phyloP scores from a whole-genome alignment of 2,113 vertebrate species.

The Notarius quadriscutis region DNA sequence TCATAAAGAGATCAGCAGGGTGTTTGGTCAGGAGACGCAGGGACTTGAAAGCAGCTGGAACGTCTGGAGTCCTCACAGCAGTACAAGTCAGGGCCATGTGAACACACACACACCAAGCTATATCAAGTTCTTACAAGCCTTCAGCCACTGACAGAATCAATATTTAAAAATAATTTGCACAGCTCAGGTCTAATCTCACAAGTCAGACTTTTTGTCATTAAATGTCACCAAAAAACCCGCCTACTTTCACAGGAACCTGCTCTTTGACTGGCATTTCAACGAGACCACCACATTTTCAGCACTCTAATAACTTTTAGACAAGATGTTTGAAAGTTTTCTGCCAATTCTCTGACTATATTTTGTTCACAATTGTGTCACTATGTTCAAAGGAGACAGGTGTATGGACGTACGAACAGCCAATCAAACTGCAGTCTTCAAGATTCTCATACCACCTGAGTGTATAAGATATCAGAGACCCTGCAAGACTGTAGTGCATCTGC shows the following conservation, averaged over 20 bases:
- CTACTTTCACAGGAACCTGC: neutral
- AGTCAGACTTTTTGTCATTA: neutral
- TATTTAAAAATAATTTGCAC: neutral
- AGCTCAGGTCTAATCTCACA: neutral
- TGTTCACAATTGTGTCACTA: neutral
- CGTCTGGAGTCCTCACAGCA: slow-evolving; percentile 25
- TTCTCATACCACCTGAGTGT: neutral
- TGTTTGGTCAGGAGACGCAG: slow-evolving; percentile 22
- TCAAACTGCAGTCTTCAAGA: neutral
- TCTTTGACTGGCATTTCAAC: neutral
- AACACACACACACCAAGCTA: neutral
- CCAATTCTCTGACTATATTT: neutral
- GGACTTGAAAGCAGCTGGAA: slow-evolving; percentile 18
- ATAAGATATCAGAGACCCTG: neutral
- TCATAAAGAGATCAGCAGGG: slow-evolving; percentile 1
- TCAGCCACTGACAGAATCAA: neutral
- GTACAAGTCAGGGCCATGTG: neutral
- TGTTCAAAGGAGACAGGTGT: neutral
- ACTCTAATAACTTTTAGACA: neutral
- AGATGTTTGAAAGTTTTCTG: neutral
- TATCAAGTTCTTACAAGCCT: neutral
- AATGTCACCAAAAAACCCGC: neutral
- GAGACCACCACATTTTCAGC: neutral
- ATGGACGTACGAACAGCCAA: neutral
- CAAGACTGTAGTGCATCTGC: neutral